Conservation (phyloP, 92 coral and sea anemone species). For the Umimayanthus chanpuru region DNA sequence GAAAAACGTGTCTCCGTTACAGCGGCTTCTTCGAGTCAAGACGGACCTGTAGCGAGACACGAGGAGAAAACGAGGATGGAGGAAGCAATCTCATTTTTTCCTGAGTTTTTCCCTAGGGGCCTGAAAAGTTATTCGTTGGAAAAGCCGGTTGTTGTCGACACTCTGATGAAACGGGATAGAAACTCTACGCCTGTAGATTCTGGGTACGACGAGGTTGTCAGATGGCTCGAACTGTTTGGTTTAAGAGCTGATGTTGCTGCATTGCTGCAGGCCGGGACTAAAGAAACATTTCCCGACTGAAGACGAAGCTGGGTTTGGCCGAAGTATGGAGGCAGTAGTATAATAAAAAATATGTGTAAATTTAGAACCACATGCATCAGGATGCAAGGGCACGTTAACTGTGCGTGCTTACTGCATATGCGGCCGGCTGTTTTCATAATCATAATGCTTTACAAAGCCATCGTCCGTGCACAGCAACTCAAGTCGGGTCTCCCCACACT, state of each 20-base stretch:
- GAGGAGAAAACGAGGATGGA: neutral
- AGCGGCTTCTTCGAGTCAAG: neutral
- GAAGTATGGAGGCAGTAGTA: too few relatives aligned
- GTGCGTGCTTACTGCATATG: too few relatives aligned
- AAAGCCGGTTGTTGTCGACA: neutral
- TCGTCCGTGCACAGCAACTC: too few relatives aligned
- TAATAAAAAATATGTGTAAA: too few relatives aligned
- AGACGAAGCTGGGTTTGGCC: too few relatives aligned
- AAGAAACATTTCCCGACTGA: too few relatives aligned
- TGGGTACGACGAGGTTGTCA: neutral
- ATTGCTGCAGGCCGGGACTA: neutral
- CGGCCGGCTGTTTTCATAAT: too few relatives aligned
- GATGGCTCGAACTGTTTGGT: neutral
- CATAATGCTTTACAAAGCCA: too few relatives aligned
- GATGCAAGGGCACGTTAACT: too few relatives aligned
- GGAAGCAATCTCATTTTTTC: neutral
- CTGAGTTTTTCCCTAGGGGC: neutral
- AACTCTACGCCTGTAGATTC: neutral
- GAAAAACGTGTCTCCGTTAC: neutral
- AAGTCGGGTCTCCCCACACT: too few relatives aligned
- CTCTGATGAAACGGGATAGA: neutral
- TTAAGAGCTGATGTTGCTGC: neutral
- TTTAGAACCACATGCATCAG: too few relatives aligned
- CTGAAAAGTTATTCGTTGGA: neutral
- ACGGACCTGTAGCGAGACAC: neutral